Conservation (phyloP, 2,797 vertebrate species). For the Eremophila alpestris region DNA sequence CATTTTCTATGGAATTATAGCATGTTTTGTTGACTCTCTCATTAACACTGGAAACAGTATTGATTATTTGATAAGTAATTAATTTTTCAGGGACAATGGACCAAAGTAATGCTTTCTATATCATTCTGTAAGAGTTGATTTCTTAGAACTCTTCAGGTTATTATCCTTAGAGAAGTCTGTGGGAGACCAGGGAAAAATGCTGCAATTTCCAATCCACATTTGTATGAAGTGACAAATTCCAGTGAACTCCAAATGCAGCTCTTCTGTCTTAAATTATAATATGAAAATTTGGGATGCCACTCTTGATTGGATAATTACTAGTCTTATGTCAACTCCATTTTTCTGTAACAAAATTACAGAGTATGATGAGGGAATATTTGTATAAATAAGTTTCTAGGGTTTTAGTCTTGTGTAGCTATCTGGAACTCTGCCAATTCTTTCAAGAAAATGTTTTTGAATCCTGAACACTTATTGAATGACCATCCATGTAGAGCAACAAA, state of each 20-base stretch:
- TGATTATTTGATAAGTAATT: not conserved
- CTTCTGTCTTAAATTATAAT: not conserved
- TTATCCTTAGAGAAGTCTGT: fast-evolving
- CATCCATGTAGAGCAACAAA: not conserved
- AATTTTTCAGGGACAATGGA: not conserved
- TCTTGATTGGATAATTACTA: not conserved
- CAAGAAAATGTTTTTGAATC: not conserved
- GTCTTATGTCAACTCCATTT: not conserved
- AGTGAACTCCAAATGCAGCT: not conserved
- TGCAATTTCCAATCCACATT: not conserved
- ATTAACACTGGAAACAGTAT: not conserved
- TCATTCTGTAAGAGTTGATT: not conserved
- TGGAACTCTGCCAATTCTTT: not conserved
- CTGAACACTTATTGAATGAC: not conserved
- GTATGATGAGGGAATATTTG: not conserved
- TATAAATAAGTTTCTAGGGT: not conserved
- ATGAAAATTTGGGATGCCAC: not conserved
- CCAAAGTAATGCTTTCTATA: not conserved
- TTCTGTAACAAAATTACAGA: not conserved
- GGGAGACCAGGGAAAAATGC: not conserved
- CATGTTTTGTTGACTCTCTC: not conserved
- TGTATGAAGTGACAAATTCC: not conserved
- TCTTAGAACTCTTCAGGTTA: not conserved
- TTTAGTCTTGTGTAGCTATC: not conserved
- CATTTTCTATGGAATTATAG: not conserved